Evolutionary conservation across 2,888 invertebrate genomes (phyloP), one percentile per base, ranked within the genome.

Genomic region (Hypercompe scribonia): DNA sequence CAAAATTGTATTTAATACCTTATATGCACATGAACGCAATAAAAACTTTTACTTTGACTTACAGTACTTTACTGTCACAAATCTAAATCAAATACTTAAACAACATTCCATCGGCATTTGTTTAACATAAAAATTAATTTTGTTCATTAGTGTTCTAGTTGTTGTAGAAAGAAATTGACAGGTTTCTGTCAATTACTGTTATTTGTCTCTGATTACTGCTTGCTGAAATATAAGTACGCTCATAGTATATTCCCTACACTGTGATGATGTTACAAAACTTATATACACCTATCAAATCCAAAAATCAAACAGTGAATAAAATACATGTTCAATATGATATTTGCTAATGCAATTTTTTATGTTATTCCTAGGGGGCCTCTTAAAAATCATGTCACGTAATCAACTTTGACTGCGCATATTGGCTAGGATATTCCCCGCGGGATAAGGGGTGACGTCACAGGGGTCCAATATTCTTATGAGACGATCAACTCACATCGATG

Each of bases 361-460:
- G 76, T 78, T 67, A 71, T 72, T 70, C 81, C 79, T 81, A 76
- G 81, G 85, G 86, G 86, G 84, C 73, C 81, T 84, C 86, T 85
- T 84, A 87, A 86, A 90, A 93, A 91, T 91, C 90, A 89, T 91
- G 88, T 89, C 84, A 77, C 81, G 83, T 90, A 93, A 94, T 93
- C 89, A 89, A 91, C 86, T 91, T 93, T 90, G 86, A 87, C 85
- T 88, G 86, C 85, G 87, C 87, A 87, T 88, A 92, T 92, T 90
- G 89, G 86, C 88, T 91, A 88, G 87, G 82, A 79, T 75, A 82
- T 81, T 87, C 86, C 85, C 81, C 80, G 74, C 77, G 81, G 84
- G 83, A 79, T 77, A 68, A 76, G 81, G 79, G 77, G 73, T 75
- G 73, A 76, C 77, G 84, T 80, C 84, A 78, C 80, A 77, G 85